phyloP scores from a whole-genome alignment of 2,113 vertebrate genomes.

The Mustela lutreola region DNA sequence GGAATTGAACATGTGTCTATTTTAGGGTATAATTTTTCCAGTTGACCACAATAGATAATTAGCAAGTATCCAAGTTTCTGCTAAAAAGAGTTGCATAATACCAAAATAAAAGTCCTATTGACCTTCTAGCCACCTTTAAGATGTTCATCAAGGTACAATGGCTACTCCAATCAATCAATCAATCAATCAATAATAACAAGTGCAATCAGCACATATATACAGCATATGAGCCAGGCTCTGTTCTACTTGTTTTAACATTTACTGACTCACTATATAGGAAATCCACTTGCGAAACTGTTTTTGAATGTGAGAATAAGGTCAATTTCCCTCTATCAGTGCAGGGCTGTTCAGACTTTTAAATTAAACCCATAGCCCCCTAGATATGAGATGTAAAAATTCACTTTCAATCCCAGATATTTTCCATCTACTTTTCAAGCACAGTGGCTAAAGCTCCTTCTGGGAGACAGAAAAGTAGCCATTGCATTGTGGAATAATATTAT shows the following conservation, averaged over 20 bases:
- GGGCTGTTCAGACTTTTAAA: background rate
- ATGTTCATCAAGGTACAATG: background rate
- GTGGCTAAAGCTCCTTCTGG: background rate
- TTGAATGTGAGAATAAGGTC: background rate
- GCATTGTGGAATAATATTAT: background rate
- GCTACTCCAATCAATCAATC: background rate
- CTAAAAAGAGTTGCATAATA: background rate
- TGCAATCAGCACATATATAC: background rate
- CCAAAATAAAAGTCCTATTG: background rate
- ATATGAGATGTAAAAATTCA: background rate
- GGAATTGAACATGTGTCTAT: background rate
- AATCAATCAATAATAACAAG: background rate
- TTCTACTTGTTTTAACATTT: background rate
- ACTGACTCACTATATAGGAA: background rate
- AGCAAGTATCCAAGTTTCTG: background rate
- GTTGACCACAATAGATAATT: background rate
- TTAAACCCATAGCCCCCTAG: background rate
- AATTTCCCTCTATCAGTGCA: background rate
- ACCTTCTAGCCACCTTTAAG: background rate
- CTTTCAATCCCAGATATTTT: background rate
- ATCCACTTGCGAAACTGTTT: background rate
- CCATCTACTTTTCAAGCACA: background rate
- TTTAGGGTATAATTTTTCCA: background rate
- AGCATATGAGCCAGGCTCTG: background rate
- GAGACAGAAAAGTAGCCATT: background rate